phyloP scores from a whole-genome alignment of 1,140 invertebrate genomes.

The Alviniconcha marisindica region DNA sequence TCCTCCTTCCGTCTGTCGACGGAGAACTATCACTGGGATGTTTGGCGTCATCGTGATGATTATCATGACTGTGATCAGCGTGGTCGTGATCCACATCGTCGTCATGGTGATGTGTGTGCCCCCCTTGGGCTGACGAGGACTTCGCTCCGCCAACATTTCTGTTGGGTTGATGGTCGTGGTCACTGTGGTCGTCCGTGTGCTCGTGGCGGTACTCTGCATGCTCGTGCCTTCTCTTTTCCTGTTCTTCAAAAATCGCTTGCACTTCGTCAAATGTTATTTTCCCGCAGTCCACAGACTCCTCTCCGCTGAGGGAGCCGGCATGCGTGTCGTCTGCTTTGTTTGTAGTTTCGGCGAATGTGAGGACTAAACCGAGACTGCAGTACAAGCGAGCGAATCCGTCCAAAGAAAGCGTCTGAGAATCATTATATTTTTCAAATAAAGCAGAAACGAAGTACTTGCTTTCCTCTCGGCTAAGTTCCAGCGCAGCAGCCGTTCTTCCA shows the following conservation, averaged over 20 bases:
- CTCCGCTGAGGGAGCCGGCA: no score
- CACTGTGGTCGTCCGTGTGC: background rate
- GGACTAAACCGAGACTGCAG: constrained; percentile 20
- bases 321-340: constrained; percentile 28
- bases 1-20: background rate
- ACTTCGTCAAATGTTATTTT: constrained; percentile 12
- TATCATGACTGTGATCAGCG: background rate
- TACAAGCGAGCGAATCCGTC: constrained; percentile 32
- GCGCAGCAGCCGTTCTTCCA: background rate
- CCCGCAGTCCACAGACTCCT: background rate
- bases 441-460: constrained; percentile 9
- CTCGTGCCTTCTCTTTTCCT: background rate
- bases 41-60: background rate
- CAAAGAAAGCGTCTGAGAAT: background rate
- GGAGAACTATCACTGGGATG: background rate
- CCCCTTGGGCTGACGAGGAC: no score
- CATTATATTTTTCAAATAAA: constrained; percentile 25
- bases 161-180: constrained; percentile 4
- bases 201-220: background rate
- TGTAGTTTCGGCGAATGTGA: background rate
- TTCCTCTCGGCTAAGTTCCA: background rate
- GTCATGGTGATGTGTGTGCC: no score
- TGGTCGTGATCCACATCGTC: background rate
- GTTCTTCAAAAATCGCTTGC: background rate
- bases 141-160: background rate